Evolutionary conservation across 35 echinoderm and acorn worm genomes (phyloP), one percentile per base, ranked within the genome.

Genomic region (Lytechinus variegatus): DNA sequence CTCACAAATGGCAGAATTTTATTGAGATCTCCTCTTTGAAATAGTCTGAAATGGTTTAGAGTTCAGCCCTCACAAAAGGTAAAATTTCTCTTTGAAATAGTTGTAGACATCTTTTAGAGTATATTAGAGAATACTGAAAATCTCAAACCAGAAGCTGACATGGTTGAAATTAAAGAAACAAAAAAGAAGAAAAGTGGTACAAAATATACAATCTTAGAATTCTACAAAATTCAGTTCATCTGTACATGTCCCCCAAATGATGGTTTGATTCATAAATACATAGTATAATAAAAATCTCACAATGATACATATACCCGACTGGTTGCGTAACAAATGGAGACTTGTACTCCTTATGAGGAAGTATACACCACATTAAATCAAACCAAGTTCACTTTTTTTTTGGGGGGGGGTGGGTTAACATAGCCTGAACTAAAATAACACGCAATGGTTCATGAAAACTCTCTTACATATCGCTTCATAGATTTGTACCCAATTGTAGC

Each of bases 141-240:
- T 14, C 6, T 79, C n/a, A 79, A 24, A 19, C 66, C 66, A 27
- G 8, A 79, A 79, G 66, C 66, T 24, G 66, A 24, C 66, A 79
- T 79, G 66, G 14, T 79, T 79, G n/a, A 79, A 79, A 79, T 16
- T 24, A n/a, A 79, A 11, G 19, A 19, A 79, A n/a, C 66, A 79
- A 79, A 79, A 44, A 79, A 79, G 66, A n/a, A 58, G 56, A 58
- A 58, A 79, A 79, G 66, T 79, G 66, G 16, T 79, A 79, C 66
- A 79, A 79, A 79, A 79, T 79, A 79, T 79, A 79, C 66, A 79
- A 79, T n/a, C 66, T 24, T 79, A 79, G 66, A 79, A n/a, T 79
- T 79, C 66, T 79, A 79, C 66, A 79, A 79, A 79, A 79, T 79
- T 79, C 66, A 24, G 66, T 79, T 24, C 66, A 79, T 79, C n/a